Conservation (phyloP, 1,140 invertebrate genomes). For the Pseudomyrmex pallidus region DNA sequence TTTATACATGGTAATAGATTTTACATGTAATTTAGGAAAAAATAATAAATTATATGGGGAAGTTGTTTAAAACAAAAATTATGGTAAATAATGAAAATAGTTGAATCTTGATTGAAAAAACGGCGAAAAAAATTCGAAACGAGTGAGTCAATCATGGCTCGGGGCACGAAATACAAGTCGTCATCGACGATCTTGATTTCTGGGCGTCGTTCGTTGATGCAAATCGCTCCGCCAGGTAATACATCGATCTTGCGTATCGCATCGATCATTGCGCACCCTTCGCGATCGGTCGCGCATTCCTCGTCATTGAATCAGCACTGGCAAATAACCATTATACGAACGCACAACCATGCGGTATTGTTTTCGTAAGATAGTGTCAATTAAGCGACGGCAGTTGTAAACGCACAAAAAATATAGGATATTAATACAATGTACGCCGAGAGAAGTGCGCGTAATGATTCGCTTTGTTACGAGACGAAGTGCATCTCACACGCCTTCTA, state of each 20-base stretch:
- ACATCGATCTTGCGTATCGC: conserved; percentile 53
- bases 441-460: conserved; percentile 2
- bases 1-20: too few relatives aligned
- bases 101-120: too few relatives aligned
- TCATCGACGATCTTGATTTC: conserved; percentile 64
- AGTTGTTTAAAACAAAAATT: too few relatives aligned
- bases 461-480: conserved; percentile 22
- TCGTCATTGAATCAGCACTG: conserved; percentile 53
- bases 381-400: conserved; percentile 1
- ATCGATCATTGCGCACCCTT: conserved; percentile 58
- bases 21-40: too few relatives aligned
- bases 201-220: conserved; percentile 55
- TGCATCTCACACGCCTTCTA: background rate
- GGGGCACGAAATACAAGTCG: background rate
- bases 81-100: too few relatives aligned
- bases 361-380: conserved; percentile 42
- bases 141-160: conserved; percentile 15
- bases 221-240: conserved; percentile 56
- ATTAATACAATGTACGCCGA: conserved; percentile 8
- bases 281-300: conserved; percentile 57
- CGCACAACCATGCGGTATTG: conserved; percentile 39
- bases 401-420: conserved; percentile 39
- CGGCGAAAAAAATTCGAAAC: too few relatives aligned
- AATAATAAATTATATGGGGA: too few relatives aligned
- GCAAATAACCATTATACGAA: conserved; percentile 53